phyloP scores from a whole-genome alignment of 2,888 invertebrate species.

The Drosophila niveifrons region DNA sequence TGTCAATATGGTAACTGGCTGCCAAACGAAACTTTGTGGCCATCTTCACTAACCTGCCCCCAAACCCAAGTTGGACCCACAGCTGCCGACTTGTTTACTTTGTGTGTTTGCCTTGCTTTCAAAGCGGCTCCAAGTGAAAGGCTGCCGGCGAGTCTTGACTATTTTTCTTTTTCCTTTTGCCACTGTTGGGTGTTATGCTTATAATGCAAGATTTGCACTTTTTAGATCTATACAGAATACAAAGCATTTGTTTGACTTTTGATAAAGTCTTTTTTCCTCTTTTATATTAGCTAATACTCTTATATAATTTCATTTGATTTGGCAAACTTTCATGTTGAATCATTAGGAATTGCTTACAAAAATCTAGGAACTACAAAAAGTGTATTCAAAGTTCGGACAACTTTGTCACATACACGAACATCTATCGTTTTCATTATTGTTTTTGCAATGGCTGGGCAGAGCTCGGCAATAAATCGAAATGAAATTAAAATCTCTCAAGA shows the following conservation, averaged over 20 bases:
- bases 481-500: conserved; percentile 45
- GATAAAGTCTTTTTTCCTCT: conserved; percentile 4
- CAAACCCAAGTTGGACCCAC: conserved; percentile 1
- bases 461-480: conserved; percentile 41
- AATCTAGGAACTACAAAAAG: not conserved
- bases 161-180: conserved; percentile 22
- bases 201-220: conserved; percentile 16
- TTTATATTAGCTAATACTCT: not conserved
- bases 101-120: conserved; percentile 38
- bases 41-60: conserved; percentile 10
- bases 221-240: conserved; percentile 6
- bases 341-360: not conserved
- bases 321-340: not conserved
- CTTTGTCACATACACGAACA: not conserved
- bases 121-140: conserved; percentile 49
- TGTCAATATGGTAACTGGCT: conserved; percentile 9
- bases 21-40: not conserved
- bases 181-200: conserved; percentile 28
- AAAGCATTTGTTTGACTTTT: conserved; percentile 16
- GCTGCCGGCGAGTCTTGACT: conserved; percentile 32
- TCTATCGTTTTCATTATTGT: conserved; percentile 21
- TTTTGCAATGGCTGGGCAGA: conserved; percentile 27
- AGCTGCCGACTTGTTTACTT: conserved; percentile 37
- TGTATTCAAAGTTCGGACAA: conserved; percentile 24
- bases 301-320: not conserved